These are phyloP conservation scores for Zaprionus tsacasi DNA, from an alignment of 1,140 invertebrate genomes.

Conservation along the genomic window DNA sequence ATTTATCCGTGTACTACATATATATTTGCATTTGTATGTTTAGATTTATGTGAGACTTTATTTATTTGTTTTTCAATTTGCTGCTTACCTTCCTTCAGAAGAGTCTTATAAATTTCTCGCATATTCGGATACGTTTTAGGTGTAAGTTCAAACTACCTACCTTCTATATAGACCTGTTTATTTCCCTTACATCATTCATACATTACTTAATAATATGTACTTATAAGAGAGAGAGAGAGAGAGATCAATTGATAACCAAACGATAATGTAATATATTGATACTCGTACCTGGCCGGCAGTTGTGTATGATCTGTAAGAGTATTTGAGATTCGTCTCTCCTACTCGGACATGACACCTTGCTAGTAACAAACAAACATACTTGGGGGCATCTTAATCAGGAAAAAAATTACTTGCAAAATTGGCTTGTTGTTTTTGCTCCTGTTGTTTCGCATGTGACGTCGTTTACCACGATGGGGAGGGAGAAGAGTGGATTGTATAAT, in stretches of 20 bases:
- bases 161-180: too few relatives aligned
- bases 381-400: background rate
- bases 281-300: too few relatives aligned
- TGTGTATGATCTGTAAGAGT: background rate
- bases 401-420: conserved; percentile 7
- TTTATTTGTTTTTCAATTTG: background rate
- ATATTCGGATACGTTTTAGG: background rate
- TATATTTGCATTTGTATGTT: too few relatives aligned
- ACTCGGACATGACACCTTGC: background rate
- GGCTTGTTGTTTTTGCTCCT: background rate
- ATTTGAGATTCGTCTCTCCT: background rate
- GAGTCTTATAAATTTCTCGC: background rate
- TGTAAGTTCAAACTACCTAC: background rate
- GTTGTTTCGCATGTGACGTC: conserved; percentile 2
- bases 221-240: too few relatives aligned
- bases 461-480: background rate
- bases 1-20: too few relatives aligned
- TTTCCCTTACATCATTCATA: too few relatives aligned
- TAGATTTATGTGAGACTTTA: background rate
- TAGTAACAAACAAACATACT: background rate
- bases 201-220: too few relatives aligned
- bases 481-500: background rate
- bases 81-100: background rate
- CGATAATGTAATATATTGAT: too few relatives aligned
- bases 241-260: too few relatives aligned